phyloP scores from a whole-genome alignment of 2,888 invertebrate genomes.

The Lasioglossum malachurum region DNA sequence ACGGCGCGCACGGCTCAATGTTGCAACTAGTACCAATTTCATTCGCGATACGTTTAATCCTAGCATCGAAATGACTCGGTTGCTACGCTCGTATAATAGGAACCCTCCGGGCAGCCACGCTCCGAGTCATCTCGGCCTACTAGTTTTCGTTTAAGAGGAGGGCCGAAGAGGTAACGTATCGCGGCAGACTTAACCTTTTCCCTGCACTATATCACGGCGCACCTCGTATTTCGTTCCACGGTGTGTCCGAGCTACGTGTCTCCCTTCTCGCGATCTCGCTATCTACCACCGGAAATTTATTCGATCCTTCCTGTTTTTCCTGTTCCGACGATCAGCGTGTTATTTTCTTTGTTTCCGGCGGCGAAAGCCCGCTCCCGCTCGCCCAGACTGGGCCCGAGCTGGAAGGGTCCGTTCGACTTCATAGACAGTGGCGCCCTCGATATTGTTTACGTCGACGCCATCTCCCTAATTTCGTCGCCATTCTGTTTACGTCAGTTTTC shows the following conservation, averaged over 20 bases:
- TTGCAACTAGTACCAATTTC: conserved; percentile 64
- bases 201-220: conserved; percentile 35
- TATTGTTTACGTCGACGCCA: neutral
- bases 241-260: neutral
- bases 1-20: conserved; percentile 51
- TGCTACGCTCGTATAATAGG: conserved; percentile 61
- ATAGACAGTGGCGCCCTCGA: neutral
- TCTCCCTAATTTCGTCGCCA: too few species aligned
- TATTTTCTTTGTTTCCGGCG: neutral
- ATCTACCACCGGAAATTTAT: conserved; percentile 31
- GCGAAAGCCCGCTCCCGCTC: neutral
- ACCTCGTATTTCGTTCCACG: conserved; percentile 37
- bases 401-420: too few species aligned
- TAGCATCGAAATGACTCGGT: conserved; percentile 59
- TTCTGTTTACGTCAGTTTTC: too few species aligned
- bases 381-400: neutral
- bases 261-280: neutral
- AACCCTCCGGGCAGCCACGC: conserved; percentile 51
- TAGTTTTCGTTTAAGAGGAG: conserved; percentile 4
- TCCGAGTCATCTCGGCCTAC: conserved; percentile 37
- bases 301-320: conserved; percentile 12
- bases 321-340: neutral
- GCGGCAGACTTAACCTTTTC: conserved; percentile 41
- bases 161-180: conserved; percentile 31
- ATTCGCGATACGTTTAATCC: conserved; percentile 62